These are phyloP conservation scores for Nymphicus hollandicus DNA, from an alignment of 2,113 vertebrate species.

Conservation along the genomic window DNA sequence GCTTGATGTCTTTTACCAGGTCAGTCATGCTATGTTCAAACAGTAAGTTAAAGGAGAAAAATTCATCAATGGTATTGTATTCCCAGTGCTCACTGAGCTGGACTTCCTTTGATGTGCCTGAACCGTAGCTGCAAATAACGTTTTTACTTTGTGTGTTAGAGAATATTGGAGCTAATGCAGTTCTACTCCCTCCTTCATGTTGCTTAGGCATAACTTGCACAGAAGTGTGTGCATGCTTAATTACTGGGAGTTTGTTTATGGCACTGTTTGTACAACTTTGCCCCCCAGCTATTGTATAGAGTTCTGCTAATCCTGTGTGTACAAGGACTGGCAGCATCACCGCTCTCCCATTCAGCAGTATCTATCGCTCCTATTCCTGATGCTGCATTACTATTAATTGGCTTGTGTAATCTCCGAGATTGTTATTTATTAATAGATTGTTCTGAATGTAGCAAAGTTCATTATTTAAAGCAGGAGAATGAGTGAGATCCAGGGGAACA, in stretches of 20 bases:
- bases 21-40: background rate
- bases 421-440: slow-evolving; percentile 71
- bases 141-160: background rate
- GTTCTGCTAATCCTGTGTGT: background rate
- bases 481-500: slow-evolving; percentile 48
- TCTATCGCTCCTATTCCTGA: background rate
- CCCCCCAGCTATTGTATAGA: background rate
- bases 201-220: background rate
- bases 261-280: background rate
- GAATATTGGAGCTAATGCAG: too few species aligned
- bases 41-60: background rate
- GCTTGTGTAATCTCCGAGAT: slow-evolving; percentile 29
- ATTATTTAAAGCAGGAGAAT: slow-evolving; percentile 59
- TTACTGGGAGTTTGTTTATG: background rate
- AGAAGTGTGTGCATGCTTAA: background rate
- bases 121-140: background rate
- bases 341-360: background rate
- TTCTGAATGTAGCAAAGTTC: slow-evolving; percentile 30
- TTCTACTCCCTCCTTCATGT: background rate
- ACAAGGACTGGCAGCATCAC: background rate
- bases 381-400: slow-evolving; percentile 46
- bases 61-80: accelerated
- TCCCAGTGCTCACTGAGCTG: background rate
- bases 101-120: background rate
- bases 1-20: background rate